Base-by-base conservation (phyloP, 2,888 invertebrate species). In the Mythimna ferrago region DNA sequence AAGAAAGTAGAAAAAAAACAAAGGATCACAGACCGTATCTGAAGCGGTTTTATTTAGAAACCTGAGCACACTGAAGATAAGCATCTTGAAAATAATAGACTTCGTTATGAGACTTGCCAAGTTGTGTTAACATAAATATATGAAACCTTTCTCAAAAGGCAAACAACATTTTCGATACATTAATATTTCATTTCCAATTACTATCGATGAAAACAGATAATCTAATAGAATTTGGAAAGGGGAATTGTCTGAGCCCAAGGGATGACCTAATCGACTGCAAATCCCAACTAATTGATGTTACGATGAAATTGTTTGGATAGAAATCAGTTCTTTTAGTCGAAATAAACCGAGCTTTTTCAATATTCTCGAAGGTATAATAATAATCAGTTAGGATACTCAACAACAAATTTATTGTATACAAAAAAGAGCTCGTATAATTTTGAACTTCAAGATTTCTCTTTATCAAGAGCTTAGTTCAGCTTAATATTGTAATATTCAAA, bases 101-200 rank as follows among this genome's bases (percentile, higher is more conserved):
- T 53, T 44, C 41, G 26, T 65, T 57, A 70, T 2, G 51, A 62
- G 62, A 56, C 41, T 68, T 63, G 41, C 26, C 41, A 60, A 64
- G 38, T 66, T 80, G 41, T 60, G 35, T 65, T 38, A 62, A 66
- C 61, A 62, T 62, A 76, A 75, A 66, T 16, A 80, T 10, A 44
- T 26, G 54, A 54, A 66, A 21, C 51, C 11, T 19, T 51, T 51
- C 19, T 2, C 26, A 19, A 19, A 35, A 75, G n/a, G 65, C 62
- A 66, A 76, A 76, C 65, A 73, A 76, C 48, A 73, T 66, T 19
- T 32, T 51, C 44, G 26, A 65, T 51, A 71, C 61, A 76, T 78
- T 66, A 76, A 74, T 75, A 75, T 77, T 77, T 86, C 70, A 84
- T 78, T 71, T 67, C 67, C 82, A 76, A 84, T 81, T 80, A 84